Evolutionary conservation across 1,140 invertebrate genomes (phyloP), one percentile per base, ranked within the genome.

Genomic region (Heliconius melpomene): DNA sequence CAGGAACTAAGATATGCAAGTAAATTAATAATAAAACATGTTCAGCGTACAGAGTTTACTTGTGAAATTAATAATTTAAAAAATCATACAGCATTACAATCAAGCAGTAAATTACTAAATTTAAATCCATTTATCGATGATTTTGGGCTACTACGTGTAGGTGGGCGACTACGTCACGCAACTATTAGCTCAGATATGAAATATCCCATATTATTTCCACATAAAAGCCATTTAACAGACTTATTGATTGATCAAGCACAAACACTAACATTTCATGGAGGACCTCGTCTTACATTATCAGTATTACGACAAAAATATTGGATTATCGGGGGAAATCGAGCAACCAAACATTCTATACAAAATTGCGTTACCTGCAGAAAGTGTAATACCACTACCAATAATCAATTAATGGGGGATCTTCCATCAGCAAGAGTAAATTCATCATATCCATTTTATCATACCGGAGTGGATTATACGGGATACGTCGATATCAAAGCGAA

Each of bases 171-270:
- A 76, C 13, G 57, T 9, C 13, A 76, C 57, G 32, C 54, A 8
- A 7, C 20, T 32, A 29, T 76, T 66, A 26, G 50, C 26, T 18
- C 26, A 23, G 74, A 75, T 11, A 75, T 75, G 50, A 54, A 75
- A 54, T 8, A 75, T 75, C 74, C 74, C 26, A 32, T 54, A 23
- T 54, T 77, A n/a, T 71, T 77, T 18, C 74, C 74, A 29, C 50
- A 60, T 29, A 66, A 38, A 8, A 23, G 74, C 20, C 74, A 29
- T 7, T 26, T 88, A 26, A 78, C 84, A 13, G 66, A 79, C 7
- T 75, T 89, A 20, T 82, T 90, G 9, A 85, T 92, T 11, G 72
- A 77, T 16, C 40, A 89, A 36, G 82, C 85, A 36, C 91, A 93
- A 80, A 23, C 71, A 57, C 13, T 66, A 66, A 83, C 85, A 29